Conservation (phyloP, 2,888 invertebrate species). For the Bursaphelenchus okinawaensis region DNA sequence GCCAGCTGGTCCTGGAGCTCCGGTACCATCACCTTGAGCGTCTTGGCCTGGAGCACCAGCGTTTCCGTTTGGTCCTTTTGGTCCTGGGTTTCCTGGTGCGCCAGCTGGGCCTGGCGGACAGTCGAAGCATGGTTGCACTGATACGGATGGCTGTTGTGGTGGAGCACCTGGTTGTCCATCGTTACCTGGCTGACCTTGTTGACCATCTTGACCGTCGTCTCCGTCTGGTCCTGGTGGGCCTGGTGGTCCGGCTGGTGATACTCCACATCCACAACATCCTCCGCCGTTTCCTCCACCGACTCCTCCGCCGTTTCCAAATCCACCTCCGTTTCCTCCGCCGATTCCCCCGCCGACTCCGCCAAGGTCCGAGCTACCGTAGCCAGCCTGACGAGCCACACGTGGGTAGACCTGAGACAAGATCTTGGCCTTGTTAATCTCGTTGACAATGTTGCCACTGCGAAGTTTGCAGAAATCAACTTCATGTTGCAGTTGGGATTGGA, state of each 20-base stretch:
- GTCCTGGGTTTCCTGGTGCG: slow-evolving; percentile 32
- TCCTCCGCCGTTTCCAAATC: too few relatives aligned
- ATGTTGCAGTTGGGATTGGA: slow-evolving; percentile 23
- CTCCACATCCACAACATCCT: not conserved
- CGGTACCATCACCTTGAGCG: slow-evolving; percentile 31
- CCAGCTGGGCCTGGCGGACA: slow-evolving; percentile 39
- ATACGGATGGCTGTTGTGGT: slow-evolving; percentile 31
- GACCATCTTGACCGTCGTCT: slow-evolving; percentile 35
- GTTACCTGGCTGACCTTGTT: slow-evolving; percentile 53
- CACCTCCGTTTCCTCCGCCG: not conserved
- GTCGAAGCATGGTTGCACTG: slow-evolving; percentile 42
- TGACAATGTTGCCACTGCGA: slow-evolving; percentile 46
- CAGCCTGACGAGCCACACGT: slow-evolving; percentile 33
- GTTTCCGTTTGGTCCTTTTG: slow-evolving; percentile 33
- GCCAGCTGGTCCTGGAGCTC: slow-evolving; percentile 20
- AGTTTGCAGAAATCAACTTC: slow-evolving; percentile 54
- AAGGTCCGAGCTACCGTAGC: slow-evolving; percentile 18
- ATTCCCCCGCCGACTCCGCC: not conserved
- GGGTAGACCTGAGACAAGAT: slow-evolving; percentile 30
- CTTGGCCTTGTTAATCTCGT: slow-evolving; percentile 49
- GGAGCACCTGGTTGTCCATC: slow-evolving; percentile 58
- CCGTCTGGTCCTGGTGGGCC: slow-evolving; percentile 43
- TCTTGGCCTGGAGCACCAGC: slow-evolving; percentile 32
- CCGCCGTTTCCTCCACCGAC: not conserved
- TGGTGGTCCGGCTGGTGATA: not conserved